A percentile compares a stretch with the other conserved stretches of the same genome.
These are phyloP conservation scores for Ciona savignyi DNA, from an alignment of 23 tunicate species.

Conservation along the genomic window DNA sequence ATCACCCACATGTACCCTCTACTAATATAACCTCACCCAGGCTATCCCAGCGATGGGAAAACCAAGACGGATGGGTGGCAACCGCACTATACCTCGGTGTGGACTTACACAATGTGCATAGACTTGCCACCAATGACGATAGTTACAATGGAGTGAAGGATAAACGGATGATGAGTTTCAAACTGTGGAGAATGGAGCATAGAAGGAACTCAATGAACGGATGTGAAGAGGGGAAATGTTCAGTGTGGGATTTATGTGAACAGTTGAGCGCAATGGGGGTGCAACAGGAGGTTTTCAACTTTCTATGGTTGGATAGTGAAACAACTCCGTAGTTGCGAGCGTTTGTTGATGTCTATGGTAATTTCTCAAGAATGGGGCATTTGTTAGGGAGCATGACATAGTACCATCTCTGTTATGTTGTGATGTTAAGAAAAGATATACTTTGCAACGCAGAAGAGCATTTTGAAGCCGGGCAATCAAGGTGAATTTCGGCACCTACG, in stretches of 20 bases:
- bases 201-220: background rate
- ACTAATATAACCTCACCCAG: too few species aligned
- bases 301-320: constrained; percentile 37
- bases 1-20: too few species aligned
- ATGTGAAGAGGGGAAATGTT: background rate
- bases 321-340: constrained; percentile 44
- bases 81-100: constrained; percentile 29
- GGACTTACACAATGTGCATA: constrained; percentile 7
- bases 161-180: constrained; percentile 27
- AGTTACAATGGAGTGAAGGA: constrained; percentile 6
- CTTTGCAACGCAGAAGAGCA: too few species aligned
- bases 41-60: constrained; percentile 21
- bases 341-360: too few species aligned
- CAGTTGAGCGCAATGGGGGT: constrained; percentile 19
- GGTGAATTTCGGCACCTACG: too few species aligned
- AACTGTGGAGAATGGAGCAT: constrained; percentile 38
- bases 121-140: constrained; percentile 12
- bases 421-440: too few species aligned
- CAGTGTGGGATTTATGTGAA: constrained; percentile 34
- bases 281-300: constrained; percentile 9
- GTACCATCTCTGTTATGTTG: too few species aligned
- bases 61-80: constrained; percentile 32
- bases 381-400: too few species aligned
- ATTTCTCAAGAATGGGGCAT: too few species aligned
- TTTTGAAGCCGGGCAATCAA: too few species aligned